Base-by-base conservation (phyloP, 2,888 invertebrate genomes). In the Dorcus parallelipipedus region DNA sequence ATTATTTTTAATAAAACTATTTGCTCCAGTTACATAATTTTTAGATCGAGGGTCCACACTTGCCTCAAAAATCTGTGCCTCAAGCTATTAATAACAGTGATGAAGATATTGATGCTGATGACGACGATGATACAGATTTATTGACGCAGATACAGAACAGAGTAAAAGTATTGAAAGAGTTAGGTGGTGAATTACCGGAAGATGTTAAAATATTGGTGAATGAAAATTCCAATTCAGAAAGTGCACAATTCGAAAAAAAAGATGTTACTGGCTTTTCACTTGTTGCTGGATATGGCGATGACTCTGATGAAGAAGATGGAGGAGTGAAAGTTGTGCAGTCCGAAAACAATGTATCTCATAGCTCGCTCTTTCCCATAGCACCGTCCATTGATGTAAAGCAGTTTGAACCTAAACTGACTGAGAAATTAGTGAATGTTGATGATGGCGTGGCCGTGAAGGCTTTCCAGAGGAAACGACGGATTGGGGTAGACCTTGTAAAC, bases 201-300 rank as follows among this genome's bases (percentile, higher is more conserved):
- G 74, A 73, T 57, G 72, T 76, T 3, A 72, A 73, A 63, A 69
- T 69, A 54, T 68, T 72, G 47, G 70, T 72, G 9, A 60, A 68
- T 43, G 56, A 60, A 6, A 62, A 66, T 39, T 52, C 53, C 20
- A 59, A 60, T 38, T 52, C 53, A 17, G 59, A 64, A 52, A 48
- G 59, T 49, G 51, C 43, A 23, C 52, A 54, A 40, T 56, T 55
- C 3, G 52, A 54, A 7, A 61, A 60, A 43, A 58, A 49, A 38
- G 59, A 60, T 40, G 49, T 57, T 38, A 63, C 69, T 9, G 72
- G 76, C 0, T 73, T 82, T 63, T 81, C 83, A 0, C 68, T 83
- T 47, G 80, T 84, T 0, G 81, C 83, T n/a, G 81, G 81, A 17
- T 84, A 84, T 60, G 82, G 81, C 2, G 81, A 83, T 60, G 82